Base-by-base conservation (phyloP, 2,888 invertebrate species). In the Pimpla rufipes region DNA sequence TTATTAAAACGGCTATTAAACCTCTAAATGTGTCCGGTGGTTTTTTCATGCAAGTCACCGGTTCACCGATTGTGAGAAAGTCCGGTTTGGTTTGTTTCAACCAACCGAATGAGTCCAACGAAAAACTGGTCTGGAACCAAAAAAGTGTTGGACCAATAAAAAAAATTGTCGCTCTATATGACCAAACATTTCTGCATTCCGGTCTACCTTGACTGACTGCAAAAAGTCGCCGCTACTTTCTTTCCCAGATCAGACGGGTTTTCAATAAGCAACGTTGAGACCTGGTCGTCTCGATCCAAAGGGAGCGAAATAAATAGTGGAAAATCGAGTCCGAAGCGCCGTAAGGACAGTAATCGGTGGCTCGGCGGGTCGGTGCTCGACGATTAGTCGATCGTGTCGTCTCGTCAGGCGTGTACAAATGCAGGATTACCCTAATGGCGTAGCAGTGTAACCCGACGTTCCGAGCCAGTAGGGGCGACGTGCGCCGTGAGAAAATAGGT, bases 371-470 rank as follows among this genome's bases (percentile, higher is more conserved):
- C 42, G 73, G 67, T 75, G 86, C 75, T 37, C 68, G 75, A 84
- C 78, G 78, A 85, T 85, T 82, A 84, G 84, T 83, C 80, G 83
- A 82, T 78, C 57, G 73, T 47, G 79, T 83, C 68, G 75, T 81
- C 76, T 78, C 80, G 80, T 83, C 81, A 81, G 82, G 85, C 84
- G 62, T 84, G 85, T 84, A 86, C 81, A 87, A 86, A 88, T 85
- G 85, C 75, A 80, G 87, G 89, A 89, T 89, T 88, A 88, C 81
- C 80, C 86, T 87, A 88, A 89, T 88, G 85, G 87, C 85, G 85
- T 85, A 88, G 85, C 85, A 87, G 84, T 88, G 89, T 89, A 86
- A 86, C 84, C 86, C 83, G 64, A 21, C 42, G 29, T 29, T 29
- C 29, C 5, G 5, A 23, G 21, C 23, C 3, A 2, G 5, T 10